Evolutionary conservation across 2,888 invertebrate species (phyloP).

Genomic region (Junonia oenone): DNA sequence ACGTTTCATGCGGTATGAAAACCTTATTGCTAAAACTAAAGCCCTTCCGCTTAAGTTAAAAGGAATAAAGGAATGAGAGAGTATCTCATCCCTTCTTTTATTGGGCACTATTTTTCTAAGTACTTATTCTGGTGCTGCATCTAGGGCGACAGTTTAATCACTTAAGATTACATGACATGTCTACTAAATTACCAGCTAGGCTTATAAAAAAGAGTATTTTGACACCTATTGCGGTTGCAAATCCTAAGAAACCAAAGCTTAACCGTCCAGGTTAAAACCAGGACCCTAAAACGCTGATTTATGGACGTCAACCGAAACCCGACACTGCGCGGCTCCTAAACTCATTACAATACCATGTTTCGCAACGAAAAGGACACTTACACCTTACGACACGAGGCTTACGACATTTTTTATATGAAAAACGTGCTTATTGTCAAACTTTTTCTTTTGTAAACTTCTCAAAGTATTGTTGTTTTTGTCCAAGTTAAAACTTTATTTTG

Average conservation of each 20-base stretch:
- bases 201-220: too few relatives aligned
- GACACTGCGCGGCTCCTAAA: slow-evolving; percentile 16
- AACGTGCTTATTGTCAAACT: background rate
- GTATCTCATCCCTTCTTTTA: too few relatives aligned
- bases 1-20: too few relatives aligned
- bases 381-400: background rate
- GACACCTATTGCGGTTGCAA: background rate
- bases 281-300: slow-evolving; percentile 8
- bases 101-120: too few relatives aligned
- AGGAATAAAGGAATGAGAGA: too few relatives aligned
- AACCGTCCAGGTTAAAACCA: background rate
- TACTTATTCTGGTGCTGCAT: too few relatives aligned
- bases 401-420: background rate
- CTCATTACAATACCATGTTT: slow-evolving; percentile 28
- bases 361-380: slow-evolving; percentile 19
- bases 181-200: background rate
- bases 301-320: slow-evolving; percentile 11
- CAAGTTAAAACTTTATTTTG: background rate
- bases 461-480: too few relatives aligned
- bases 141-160: too few relatives aligned
- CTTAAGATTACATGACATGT: too few relatives aligned
- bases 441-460: too few relatives aligned
- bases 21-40: too few relatives aligned
- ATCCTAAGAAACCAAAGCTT: background rate
- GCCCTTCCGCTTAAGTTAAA: too few relatives aligned